Evolutionary conservation across 2,888 invertebrate genomes (phyloP).

Genomic region (Orthosia gracilis): DNA sequence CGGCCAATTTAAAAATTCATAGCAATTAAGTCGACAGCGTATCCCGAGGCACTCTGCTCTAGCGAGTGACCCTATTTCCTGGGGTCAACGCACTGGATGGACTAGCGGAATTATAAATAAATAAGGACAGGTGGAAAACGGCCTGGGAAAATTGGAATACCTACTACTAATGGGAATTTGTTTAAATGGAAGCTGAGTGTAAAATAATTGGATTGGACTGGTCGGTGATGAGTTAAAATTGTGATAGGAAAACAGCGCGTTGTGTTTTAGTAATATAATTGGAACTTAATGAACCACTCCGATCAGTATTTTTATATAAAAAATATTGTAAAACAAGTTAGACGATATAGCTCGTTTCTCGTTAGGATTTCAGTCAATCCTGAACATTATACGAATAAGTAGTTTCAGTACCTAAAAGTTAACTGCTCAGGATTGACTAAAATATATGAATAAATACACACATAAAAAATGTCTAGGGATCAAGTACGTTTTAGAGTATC

Average conservation of each 20-base stretch:
- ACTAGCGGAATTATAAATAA: slow-evolving; percentile 38
- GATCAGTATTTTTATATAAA: no score
- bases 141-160: not conserved
- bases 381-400: no score
- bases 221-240: not conserved
- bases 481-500: no score
- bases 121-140: slow-evolving; percentile 27
- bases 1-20: slow-evolving; percentile 47
- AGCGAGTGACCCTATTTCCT: slow-evolving; percentile 63
- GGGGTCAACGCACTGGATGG: slow-evolving; percentile 63
- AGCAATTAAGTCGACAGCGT: slow-evolving; percentile 44
- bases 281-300: no score
- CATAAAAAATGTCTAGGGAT: no score
- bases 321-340: no score
- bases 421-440: no score
- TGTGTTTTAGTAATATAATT: not conserved
- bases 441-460: no score
- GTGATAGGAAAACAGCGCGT: not conserved
- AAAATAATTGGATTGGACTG: not conserved
- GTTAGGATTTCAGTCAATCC: no score
- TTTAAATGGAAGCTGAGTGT: not conserved
- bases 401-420: no score
- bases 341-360: no score
- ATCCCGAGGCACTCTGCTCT: slow-evolving; percentile 26
- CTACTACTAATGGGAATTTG: not conserved